These are phyloP conservation scores for Sisor rabdophorus DNA, from an alignment of 2,113 vertebrate genomes.

Conservation along the genomic window DNA sequence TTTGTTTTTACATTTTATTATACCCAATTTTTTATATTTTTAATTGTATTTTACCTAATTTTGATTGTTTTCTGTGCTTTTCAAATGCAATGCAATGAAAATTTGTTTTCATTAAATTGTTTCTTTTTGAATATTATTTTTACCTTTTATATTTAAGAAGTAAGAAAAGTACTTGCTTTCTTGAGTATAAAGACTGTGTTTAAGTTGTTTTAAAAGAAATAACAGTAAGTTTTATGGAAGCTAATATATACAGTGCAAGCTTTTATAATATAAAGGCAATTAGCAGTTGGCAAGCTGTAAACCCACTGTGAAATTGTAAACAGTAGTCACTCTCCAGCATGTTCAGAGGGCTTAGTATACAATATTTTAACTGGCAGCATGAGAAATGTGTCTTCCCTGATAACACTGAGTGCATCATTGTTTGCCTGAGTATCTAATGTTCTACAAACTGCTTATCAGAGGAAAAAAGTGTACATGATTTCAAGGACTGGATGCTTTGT, in stretches of 20 bases:
- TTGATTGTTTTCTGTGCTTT: conserved; percentile 11
- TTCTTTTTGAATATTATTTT: conserved; percentile 17
- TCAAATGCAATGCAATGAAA: conserved; percentile 12
- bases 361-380: conserved; percentile 37
- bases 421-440: conserved; percentile 45
- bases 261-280: conserved; percentile 39
- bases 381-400: conserved; percentile 42
- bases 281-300: conserved; percentile 40
- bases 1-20: not conserved
- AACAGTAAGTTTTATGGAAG: conserved; percentile 26
- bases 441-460: conserved; percentile 31
- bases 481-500: not conserved
- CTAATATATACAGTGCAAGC: conserved; percentile 21
- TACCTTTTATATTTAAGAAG: not conserved
- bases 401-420: conserved; percentile 25
- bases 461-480: not conserved
- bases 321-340: conserved; percentile 46
- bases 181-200: not conserved
- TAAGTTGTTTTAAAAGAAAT: not conserved
- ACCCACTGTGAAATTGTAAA: conserved; percentile 41
- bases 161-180: not conserved
- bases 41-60: not conserved
- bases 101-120: conserved; percentile 30
- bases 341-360: conserved; percentile 34
- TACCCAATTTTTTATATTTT: no score